These are phyloP conservation scores for Miltochrista miniata DNA, from an alignment of 2,888 invertebrate genomes.

Conservation along the genomic window DNA sequence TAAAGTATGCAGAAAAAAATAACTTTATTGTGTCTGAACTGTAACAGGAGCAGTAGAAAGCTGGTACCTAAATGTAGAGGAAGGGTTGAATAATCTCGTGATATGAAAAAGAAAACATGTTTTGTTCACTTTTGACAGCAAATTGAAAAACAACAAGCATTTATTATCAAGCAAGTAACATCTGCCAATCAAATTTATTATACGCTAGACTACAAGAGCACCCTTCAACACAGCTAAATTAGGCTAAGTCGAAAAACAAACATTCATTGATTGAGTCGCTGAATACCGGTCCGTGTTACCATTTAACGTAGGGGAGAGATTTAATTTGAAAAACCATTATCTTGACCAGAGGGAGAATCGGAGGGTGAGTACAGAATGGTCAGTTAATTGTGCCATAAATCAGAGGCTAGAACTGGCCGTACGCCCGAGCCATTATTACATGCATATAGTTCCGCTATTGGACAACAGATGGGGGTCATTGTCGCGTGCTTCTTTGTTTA, in stretches of 20 bases:
- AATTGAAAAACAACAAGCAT: constrained; percentile 59
- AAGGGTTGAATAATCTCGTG: too few relatives aligned
- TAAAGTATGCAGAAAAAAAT: too few relatives aligned
- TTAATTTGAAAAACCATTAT: constrained; percentile 70
- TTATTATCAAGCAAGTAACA: constrained; percentile 46
- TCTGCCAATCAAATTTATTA: constrained; percentile 62
- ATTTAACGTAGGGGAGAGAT: constrained; percentile 57
- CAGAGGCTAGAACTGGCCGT: constrained; percentile 46
- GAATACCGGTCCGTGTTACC: constrained; percentile 53
- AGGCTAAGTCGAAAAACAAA: constrained; percentile 75
- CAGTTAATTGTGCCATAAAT: constrained; percentile 80
- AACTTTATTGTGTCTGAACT: too few relatives aligned
- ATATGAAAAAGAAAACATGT: too few relatives aligned
- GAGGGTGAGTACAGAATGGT: constrained; percentile 64
- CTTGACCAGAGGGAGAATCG: constrained; percentile 32
- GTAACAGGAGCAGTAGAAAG: too few relatives aligned
- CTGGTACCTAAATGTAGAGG: too few relatives aligned
- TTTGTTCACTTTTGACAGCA: constrained; percentile 13
- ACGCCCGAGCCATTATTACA: constrained; percentile 45
- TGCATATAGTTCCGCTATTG: constrained; percentile 47
- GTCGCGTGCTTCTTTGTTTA: constrained; percentile 56
- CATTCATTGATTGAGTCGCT: constrained; percentile 69
- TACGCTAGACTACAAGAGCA: constrained; percentile 41
- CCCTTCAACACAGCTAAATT: constrained; percentile 59
- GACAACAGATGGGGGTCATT: constrained; percentile 69